Percentiles rank a stretch among this genome's conserved stretches.
These are phyloP conservation scores for Calameuta filiformis DNA, from an alignment of 2,888 invertebrate species.

Conservation along the genomic window DNA sequence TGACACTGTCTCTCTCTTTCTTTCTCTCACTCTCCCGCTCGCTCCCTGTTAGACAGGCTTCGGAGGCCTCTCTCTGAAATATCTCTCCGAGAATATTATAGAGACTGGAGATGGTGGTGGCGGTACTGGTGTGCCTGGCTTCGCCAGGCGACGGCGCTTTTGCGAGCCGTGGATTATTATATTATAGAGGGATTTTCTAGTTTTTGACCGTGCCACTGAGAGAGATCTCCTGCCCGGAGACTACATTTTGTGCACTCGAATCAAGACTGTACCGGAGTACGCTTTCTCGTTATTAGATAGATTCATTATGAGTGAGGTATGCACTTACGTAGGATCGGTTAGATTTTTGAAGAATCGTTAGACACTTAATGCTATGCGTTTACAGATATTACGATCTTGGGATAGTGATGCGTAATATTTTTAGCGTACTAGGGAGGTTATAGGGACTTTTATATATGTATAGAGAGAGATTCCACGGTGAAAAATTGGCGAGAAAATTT, in stretches of 20 bases:
- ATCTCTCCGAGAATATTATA: slow-evolving; percentile 61
- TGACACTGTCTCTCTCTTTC: slow-evolving; percentile 29
- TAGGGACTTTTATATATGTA: no score
- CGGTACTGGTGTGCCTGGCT: slow-evolving; percentile 42
- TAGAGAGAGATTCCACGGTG: background rate
- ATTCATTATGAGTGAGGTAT: background rate
- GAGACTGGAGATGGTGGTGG: slow-evolving; percentile 37
- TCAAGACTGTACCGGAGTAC: background rate
- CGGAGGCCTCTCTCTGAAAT: slow-evolving; percentile 50
- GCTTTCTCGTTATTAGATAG: background rate
- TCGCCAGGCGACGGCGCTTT: slow-evolving; percentile 42
- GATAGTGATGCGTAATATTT: background rate
- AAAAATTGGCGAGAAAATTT: background rate
- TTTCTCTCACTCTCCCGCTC: slow-evolving; percentile 14
- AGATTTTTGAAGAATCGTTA: background rate
- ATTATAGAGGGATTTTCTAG: slow-evolving; percentile 30
- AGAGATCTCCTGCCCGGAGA: background rate
- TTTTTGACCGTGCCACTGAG: background rate
- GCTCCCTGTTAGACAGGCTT: slow-evolving; percentile 42
- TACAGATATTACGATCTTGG: background rate
- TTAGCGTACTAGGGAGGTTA: background rate
- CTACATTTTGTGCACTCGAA: background rate
- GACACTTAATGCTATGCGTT: background rate
- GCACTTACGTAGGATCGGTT: background rate
- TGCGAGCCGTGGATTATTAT: slow-evolving; percentile 46